Evolutionary conservation across 2,888 invertebrate genomes (phyloP), one percentile per base, ranked within the genome.

Genomic region (Tetanocera ferruginea): DNA sequence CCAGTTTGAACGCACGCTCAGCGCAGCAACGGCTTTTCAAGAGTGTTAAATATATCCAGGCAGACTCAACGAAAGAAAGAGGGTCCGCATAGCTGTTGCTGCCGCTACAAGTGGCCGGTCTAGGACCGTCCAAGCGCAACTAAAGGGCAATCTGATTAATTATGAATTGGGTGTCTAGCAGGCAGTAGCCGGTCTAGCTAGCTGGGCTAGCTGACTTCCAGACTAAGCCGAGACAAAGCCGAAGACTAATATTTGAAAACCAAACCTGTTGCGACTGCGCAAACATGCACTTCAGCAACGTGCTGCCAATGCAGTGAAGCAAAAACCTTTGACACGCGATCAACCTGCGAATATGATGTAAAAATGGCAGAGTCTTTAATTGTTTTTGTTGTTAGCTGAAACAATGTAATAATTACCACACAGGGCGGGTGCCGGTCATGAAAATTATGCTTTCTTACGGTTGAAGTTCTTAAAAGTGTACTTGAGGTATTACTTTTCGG

Each of bases 251-350:
- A 23, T 11, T 31, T n/a, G 49, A 5, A 23, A 28, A 23, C 17
- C 23, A 23, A 28, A 23, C 17, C 23, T 17, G 2, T 62, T 37
- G 37, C 11, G 17, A 43, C 43, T 64, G 55, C 49, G 11, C 62
- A 23, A 49, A 43, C 73, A 19, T 14, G 34, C 34, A 57, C 37
- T 43, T 49, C n/a, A n/a, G 23, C 60, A n/a, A 23, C 72, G 55
- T 67, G 60, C 60, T 60, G 25, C 6, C 43, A 2, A 43, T 43
- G 83, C 81, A 82, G 79, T 86, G 57, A 70, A 79, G 78, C 81
- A 83, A 80, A 83, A 74, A 83, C 81, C 80, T 81, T 84, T 81
- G 78, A 80, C 83, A 83, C 82, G 81, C 82, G 57, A 78, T 75
- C 66, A 43, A 43, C 43, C 43, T 43, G 43, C 43, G 67, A 62